These are phyloP conservation scores for Lanistes nyassanus DNA, from an alignment of 1,140 invertebrate genomes.

Conservation along the genomic window DNA sequence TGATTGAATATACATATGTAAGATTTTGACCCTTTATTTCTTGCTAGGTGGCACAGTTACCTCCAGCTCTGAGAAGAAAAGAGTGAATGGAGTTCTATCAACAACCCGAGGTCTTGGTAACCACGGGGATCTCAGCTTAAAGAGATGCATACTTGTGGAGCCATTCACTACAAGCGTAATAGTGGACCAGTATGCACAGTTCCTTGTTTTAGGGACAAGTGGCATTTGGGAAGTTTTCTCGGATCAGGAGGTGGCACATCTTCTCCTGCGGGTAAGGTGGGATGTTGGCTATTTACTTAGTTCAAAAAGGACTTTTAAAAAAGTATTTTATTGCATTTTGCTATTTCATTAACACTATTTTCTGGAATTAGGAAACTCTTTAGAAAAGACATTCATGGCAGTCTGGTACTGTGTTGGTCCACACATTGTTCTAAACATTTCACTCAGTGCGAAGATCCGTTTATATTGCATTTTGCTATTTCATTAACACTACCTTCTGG, in stretches of 20 bases:
- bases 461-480: too few species aligned
- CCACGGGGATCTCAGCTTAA: constrained; percentile 62
- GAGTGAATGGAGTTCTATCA: constrained; percentile 60
- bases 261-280: constrained; percentile 59
- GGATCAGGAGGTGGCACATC: constrained; percentile 56
- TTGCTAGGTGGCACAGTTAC: constrained; percentile 58
- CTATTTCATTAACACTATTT: too few species aligned
- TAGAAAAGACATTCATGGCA: too few species aligned
- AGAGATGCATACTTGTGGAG: constrained; percentile 56
- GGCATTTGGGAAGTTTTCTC: constrained; percentile 65
- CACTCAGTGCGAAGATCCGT: too few species aligned
- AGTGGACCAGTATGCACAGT: constrained; percentile 63
- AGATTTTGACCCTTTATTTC: background rate
- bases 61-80: constrained; percentile 53
- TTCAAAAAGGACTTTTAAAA: background rate
- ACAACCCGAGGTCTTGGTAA: constrained; percentile 65
- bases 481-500: too few species aligned
- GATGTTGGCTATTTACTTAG: background rate
- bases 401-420: too few species aligned
- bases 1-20: background rate
- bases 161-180: constrained; percentile 52
- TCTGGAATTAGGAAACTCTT: too few species aligned
- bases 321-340: background rate
- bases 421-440: too few species aligned
- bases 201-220: constrained; percentile 60